Evolutionary conservation across 2,797 vertebrate genomes (phyloP), one percentile per base, ranked within the genome.

Genomic region (Alfaro cultratus): DNA sequence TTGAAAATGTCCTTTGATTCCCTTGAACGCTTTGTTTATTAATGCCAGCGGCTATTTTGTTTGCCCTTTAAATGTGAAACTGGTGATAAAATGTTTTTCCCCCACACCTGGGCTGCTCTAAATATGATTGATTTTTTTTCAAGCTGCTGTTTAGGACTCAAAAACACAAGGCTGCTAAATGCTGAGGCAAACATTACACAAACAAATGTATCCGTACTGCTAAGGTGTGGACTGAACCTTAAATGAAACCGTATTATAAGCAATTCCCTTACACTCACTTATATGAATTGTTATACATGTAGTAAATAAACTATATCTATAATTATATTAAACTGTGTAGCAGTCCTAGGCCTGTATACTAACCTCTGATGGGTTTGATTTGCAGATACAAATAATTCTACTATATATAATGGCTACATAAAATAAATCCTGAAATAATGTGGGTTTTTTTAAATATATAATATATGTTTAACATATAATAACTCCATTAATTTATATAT

Each of bases 1-100:
- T 87, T 91, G 80, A 86, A 71, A 83, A 91, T 76, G 76, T 80
- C 79, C 55, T 84, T 4, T 80, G 77, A 82, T 89, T 87, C 76
- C 77, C 70, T 46, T 79, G n/a, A 85, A 41, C 31, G 4, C 62
- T 76, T 36, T 79, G 70, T 79, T 51, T 82, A 43, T 81, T 87
- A 73, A 86, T 73, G 73, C 71, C 36, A 31, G 64, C 67, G 39
- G 47, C 23, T 46, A 29, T 74, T 75, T 72, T 80, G 57, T 80
- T 18, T 74, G 15, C 43, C 46, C 72, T 80, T 76, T 75, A 70
- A 70, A 77, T 18, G 21, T 29, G 53, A 81, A 39, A 49, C 76
- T 46, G 45, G 67, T 80, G 74, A 80, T 73, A 7, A 55, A 83
- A 75, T 53, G 11, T 74, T 57, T 34, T 6, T 4, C 26, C 23